phyloP scores from a whole-genome alignment of 1,140 invertebrate species.

The Diploscapter pachys region DNA sequence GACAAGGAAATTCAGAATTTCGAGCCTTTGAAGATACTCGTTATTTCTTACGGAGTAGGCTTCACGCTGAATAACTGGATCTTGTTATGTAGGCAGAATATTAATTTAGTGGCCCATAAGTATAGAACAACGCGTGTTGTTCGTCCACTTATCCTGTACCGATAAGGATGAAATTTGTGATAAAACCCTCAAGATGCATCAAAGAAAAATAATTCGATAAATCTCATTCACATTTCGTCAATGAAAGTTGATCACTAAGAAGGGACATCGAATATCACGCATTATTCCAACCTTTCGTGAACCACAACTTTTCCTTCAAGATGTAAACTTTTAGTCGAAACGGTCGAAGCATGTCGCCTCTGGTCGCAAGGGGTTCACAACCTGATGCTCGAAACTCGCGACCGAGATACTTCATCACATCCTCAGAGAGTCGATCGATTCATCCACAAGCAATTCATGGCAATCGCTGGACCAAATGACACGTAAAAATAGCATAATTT shows the following conservation, averaged over 20 bases:
- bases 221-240: too few relatives aligned
- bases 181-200: too few relatives aligned
- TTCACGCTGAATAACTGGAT: conserved; percentile 55
- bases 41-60: conserved; percentile 47
- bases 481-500: too few relatives aligned
- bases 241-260: too few relatives aligned
- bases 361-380: conserved; percentile 52
- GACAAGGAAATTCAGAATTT: conserved; percentile 51
- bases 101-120: too few relatives aligned
- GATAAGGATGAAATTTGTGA: too few relatives aligned
- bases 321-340: conserved; percentile 29
- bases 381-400: conserved; percentile 44
- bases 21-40: conserved; percentile 42
- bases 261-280: too few relatives aligned
- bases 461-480: too few relatives aligned
- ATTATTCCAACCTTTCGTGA: too few relatives aligned
- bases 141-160: too few relatives aligned
- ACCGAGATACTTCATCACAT: conserved; percentile 42
- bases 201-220: too few relatives aligned
- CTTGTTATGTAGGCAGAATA: conserved; percentile 46
- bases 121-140: too few relatives aligned
- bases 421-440: conserved; percentile 50
- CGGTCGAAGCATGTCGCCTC: conserved; percentile 34
- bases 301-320: neutral
- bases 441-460: conserved; percentile 51